Base-by-base conservation (phyloP, 2,113 vertebrate species). In the Anguilla japonica region DNA sequence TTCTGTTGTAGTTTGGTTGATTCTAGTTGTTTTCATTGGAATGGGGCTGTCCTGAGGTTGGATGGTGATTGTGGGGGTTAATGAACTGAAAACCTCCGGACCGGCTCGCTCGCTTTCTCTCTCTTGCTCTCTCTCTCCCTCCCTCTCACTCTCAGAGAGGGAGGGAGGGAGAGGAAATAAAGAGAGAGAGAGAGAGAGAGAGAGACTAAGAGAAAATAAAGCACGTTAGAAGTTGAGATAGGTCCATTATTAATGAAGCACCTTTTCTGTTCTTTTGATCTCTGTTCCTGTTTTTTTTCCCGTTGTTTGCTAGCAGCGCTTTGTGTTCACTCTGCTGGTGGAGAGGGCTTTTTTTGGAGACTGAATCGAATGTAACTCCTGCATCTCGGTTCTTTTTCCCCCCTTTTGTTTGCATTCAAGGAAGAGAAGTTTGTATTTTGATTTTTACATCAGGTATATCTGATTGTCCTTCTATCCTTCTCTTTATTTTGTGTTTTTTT, bases 361-460 rank as follows among this genome's bases (percentile, higher is more conserved):
- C 90, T 75, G 26, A 7, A 41, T 15, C 41, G 16, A 29, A 82
- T 84, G 53, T 86, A 82, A 88, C 67, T 34, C 86, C 83, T 84
- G 29, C 87, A 86, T 84, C 88, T 86, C 88, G 84, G 83, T 78
- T 88, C 86, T 91, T 88, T 89, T 87, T 46, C 43, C 89, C 94
- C 88, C 91, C 88, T 92, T 92, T 96, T 93, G 92, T 93, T 94
- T 96, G 96, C 96, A 94, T 94, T 95, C 97, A 96, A 97, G 96
- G 96, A 97, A 97, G 95, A 97, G 96, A 95, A 97, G 96, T 95
- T 96, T 97, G 93, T 97, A 97, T 97, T 97, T 97, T 96, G 97
- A 97, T 97, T 97, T 97, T 96, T 97, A 97, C 94, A 97, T 96
- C 94, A 96, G 95, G 96, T 96, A 96, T 96, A 96, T 87, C 94